Percentiles rank a stretch among this genome's conserved stretches.
Conservation (phyloP, 1,140 invertebrate species). For the Eciton burchellii region DNA sequence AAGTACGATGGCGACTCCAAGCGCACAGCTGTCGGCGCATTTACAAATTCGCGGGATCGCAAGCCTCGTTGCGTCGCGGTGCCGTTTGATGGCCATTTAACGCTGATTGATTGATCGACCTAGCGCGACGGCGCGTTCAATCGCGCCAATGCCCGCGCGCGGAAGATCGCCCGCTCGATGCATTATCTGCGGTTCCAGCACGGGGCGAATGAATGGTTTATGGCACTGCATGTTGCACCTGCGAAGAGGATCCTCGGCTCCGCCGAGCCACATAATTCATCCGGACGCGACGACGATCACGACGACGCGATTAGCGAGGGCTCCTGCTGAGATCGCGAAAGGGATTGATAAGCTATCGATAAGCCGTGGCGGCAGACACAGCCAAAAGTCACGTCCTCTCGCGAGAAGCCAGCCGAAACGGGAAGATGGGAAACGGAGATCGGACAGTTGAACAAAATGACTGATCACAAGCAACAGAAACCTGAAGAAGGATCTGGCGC, state of each 20-base stretch:
- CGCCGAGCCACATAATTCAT: slow-evolving; percentile 60
- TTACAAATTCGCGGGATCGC: slow-evolving; percentile 38
- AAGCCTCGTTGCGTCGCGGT: slow-evolving; percentile 21
- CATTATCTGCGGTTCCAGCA: slow-evolving; percentile 55
- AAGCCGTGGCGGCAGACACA: background rate
- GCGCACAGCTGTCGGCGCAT: slow-evolving; percentile 12
- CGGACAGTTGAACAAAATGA: background rate
- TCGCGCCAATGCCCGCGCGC: slow-evolving; percentile 27
- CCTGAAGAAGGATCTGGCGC: no score
- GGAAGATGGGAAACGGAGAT: background rate
- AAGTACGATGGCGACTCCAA: slow-evolving; percentile 3
- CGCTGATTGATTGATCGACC: slow-evolving; percentile 61
- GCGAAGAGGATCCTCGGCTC: slow-evolving; percentile 32
- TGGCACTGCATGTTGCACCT: slow-evolving; percentile 53
- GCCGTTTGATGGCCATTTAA: slow-evolving; percentile 65
- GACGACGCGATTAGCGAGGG: slow-evolving; percentile 1
- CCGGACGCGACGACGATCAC: slow-evolving; percentile 9
- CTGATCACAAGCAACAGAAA: no score
- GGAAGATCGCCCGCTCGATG: background rate
- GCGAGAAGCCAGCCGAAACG: background rate
- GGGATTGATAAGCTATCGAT: slow-evolving; percentile 27
- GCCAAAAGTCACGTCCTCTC: background rate
- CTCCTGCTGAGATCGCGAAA: slow-evolving; percentile 9
- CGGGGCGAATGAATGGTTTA: slow-evolving; percentile 52
- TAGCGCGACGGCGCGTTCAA: slow-evolving; percentile 53